Evolutionary conservation across 2,888 invertebrate species (phyloP), one percentile per base, ranked within the genome.

Genomic region (Kuschelorhynchus macadamiae): DNA sequence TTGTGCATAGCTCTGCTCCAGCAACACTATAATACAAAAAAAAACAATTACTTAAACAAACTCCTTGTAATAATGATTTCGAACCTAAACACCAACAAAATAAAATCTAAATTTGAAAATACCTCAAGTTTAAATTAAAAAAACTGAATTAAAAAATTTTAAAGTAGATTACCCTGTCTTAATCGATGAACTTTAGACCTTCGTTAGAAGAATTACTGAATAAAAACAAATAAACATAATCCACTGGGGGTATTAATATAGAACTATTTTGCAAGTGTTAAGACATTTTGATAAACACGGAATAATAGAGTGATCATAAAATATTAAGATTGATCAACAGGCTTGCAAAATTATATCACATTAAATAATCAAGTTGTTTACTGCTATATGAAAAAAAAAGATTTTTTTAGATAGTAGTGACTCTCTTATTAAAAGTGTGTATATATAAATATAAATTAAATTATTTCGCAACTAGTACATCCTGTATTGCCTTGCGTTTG

Each of bases 1-100:
- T 88, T 89, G 86, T 89, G 89, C 89, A 89, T 89, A 81, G 87
- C 87, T 86, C 86, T 85, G 76, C 85, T 85, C 87, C 88, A 88
- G 85, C 89, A 88, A 86, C 89, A 89, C 89, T 89, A 80, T 5
- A 73, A 72, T 25, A 52, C 3, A 16, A 12, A 21, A 41, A 42
- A 32, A 53, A 25, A 3, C 25, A 25, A 25, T 25, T n/a, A n/a
- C n/a, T n/a, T n/a, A n/a, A n/a, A n/a, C n/a, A n/a, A n/a, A n/a
- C n/a, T n/a, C n/a, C n/a, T n/a, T 30, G 9, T 30, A 9, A 9
- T 25, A 32, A 41, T 12, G 9, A 9, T 49, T 56, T 1, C 12
- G 5, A 20, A 32, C 0, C 4, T 2, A 20, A 11, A 32, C 8
- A n/a, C 14, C 21, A 41, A n/a, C n/a, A 1, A 41, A 8, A 41